phyloP scores from a whole-genome alignment of 2,113 vertebrate species.

The Emydocephalus ijimae region DNA sequence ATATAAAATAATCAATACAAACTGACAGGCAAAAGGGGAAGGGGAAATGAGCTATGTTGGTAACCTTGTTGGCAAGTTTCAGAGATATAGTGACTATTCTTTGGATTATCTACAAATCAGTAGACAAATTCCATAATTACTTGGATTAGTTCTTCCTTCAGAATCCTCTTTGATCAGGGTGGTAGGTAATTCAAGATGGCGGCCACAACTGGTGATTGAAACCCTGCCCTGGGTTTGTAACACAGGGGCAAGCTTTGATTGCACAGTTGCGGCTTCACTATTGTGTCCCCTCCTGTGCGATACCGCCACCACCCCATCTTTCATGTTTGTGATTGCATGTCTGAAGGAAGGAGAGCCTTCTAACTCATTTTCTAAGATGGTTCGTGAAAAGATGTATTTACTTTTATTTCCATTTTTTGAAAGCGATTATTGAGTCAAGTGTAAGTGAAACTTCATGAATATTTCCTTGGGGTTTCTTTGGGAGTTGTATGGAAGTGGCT shows the following conservation, averaged over 20 bases:
- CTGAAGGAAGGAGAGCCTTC: neutral
- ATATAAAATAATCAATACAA: neutral
- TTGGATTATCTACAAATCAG: neutral
- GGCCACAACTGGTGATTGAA: neutral
- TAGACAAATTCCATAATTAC: neutral
- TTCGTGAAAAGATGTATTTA: neutral
- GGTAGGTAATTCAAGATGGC: neutral
- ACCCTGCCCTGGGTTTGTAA: neutral
- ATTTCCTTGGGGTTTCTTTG: neutral
- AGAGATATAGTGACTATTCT: too few relatives aligned
- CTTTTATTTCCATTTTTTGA: neutral
- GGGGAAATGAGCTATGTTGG: neutral
- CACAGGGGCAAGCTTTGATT: neutral
- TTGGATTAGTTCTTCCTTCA: neutral
- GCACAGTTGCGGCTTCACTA: neutral
- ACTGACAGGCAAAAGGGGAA: neutral
- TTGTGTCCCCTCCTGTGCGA: neutral
- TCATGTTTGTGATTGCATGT: neutral
- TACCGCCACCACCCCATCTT: neutral
- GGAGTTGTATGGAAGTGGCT: neutral
- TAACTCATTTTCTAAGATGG: neutral
- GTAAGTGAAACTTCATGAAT: neutral
- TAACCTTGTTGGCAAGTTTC: too few relatives aligned
- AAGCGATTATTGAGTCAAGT: neutral
- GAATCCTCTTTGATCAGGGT: neutral